Conservation (phyloP, 2,797 vertebrate species). For the Muscicapa comitata region DNA sequence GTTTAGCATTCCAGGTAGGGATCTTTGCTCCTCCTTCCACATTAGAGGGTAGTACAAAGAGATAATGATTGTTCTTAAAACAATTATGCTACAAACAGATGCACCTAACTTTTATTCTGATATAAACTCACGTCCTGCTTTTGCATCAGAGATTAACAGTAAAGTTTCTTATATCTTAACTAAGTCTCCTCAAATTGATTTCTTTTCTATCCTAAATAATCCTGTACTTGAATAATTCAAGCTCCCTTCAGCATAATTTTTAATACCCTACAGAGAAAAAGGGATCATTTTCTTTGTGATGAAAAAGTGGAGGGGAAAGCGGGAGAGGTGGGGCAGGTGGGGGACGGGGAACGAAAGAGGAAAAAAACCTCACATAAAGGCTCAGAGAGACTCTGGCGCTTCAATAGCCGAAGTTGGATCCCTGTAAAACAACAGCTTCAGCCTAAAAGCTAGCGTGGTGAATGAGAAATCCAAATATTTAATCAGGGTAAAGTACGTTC, state of each 20-base stretch:
- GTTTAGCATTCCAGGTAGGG: neutral
- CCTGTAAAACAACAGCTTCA: neutral
- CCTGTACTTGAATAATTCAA: neutral
- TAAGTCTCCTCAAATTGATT: neutral
- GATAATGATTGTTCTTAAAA: neutral
- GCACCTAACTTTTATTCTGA: neutral
- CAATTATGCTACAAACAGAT: neutral
- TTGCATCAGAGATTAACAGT: neutral
- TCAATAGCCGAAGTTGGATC: neutral
- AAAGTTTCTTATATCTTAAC: neutral
- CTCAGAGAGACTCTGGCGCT: neutral
- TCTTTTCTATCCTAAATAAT: neutral
- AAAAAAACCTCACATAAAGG: neutral
- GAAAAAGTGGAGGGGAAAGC: rapidly evolving
- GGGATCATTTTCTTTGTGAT: neutral
- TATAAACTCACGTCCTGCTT: neutral
- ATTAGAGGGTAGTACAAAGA: neutral
- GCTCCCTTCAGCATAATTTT: neutral
- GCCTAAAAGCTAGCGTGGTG: neutral
- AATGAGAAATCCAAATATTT: conserved; percentile 13
- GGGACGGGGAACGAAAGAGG: no score
- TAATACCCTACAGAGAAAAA: neutral
- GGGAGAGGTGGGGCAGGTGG: no score
- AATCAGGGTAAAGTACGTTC: neutral
- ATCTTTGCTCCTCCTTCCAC: neutral